Conservation (phyloP, 2,797 vertebrate genomes). For the Alcedo atthis region DNA sequence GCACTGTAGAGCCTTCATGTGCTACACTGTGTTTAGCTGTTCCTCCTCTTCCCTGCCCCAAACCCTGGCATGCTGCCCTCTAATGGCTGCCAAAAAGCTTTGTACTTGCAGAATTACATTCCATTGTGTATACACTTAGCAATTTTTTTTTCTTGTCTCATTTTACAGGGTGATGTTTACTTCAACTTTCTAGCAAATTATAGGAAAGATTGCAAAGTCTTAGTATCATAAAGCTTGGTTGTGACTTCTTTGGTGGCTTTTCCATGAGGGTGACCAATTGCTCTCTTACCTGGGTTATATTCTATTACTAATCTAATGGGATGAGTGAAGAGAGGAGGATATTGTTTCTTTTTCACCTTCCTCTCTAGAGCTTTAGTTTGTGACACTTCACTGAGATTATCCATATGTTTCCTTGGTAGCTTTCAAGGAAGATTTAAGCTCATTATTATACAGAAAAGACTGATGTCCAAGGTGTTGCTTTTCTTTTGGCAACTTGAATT, state of each 20-base stretch:
- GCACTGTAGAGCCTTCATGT: background rate
- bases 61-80: background rate
- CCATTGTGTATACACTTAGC: background rate
- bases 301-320: conserved; percentile 8
- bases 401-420: background rate
- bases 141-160: background rate
- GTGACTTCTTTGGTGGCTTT: background rate
- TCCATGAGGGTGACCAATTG: background rate
- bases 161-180: background rate
- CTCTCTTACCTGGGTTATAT: background rate
- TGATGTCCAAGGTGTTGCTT: background rate
- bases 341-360: conserved; percentile 37
- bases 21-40: background rate
- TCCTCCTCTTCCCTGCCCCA: background rate
- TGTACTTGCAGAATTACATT: background rate
- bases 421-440: background rate
- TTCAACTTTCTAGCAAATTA: background rate
- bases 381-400: conserved; percentile 23
- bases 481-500: background rate
- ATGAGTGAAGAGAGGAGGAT: background rate
- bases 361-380: background rate
- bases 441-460: background rate
- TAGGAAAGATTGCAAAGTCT: background rate
- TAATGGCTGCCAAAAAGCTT: background rate
- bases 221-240: background rate